phyloP scores from a whole-genome alignment of 2,113 vertebrate genomes.

The Muntiacus reevesi region DNA sequence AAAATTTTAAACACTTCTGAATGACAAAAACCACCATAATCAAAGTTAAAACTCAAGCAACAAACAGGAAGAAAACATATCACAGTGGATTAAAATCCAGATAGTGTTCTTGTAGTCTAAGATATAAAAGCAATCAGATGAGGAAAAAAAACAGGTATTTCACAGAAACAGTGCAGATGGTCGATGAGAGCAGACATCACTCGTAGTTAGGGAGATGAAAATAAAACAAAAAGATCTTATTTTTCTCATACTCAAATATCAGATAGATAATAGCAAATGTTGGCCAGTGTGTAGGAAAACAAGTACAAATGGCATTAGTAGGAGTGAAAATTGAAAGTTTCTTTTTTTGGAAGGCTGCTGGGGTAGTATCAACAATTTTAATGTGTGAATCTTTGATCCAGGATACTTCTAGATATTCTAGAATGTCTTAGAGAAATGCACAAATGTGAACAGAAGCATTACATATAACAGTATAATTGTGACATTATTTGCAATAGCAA shows the following conservation, averaged over 20 bases:
- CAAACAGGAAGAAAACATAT: not conserved
- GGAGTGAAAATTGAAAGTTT: not conserved
- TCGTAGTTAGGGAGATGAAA: not conserved
- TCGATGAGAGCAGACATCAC: not conserved
- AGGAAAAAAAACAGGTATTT: not conserved
- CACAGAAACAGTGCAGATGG: not conserved
- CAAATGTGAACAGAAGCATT: not conserved
- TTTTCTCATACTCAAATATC: not conserved
- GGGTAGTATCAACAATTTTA: not conserved
- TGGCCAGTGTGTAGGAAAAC: not conserved
- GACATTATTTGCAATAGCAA: not conserved
- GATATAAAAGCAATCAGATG: not conserved
- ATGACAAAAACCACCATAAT: not conserved
- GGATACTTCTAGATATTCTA: not conserved
- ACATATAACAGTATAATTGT: not conserved
- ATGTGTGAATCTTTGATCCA: not conserved
- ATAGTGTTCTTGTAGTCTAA: not conserved
- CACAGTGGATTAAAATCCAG: not conserved
- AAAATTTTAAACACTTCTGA: not conserved
- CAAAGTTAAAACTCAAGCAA: not conserved
- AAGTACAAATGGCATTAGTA: not conserved
- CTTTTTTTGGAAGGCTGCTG: not conserved
- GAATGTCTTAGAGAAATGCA: not conserved
- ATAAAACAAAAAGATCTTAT: not conserved
- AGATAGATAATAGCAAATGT: not conserved